These are phyloP conservation scores for Saimiri boliviensis DNA, from an alignment of 2,113 vertebrate genomes.

Conservation along the genomic window DNA sequence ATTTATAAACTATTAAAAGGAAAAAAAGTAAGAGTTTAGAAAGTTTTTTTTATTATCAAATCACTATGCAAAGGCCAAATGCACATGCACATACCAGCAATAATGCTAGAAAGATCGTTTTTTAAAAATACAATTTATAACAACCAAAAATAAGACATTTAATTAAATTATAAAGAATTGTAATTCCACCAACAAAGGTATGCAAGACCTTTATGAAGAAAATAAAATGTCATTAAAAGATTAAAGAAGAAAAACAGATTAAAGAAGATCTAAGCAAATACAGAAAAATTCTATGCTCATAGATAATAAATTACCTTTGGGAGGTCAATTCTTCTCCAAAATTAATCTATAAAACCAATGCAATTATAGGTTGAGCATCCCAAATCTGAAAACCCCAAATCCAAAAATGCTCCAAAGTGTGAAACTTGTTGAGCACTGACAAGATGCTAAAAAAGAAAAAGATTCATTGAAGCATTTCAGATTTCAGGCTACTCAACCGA, in stretches of 20 bases:
- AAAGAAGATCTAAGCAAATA: background rate
- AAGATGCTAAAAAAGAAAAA: background rate
- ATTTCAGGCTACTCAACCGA: background rate
- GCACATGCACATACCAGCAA: background rate
- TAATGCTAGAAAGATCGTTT: background rate
- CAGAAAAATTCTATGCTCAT: background rate
- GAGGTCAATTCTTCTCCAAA: background rate
- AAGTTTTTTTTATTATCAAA: background rate
- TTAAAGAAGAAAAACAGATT: background rate
- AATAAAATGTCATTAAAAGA: background rate
- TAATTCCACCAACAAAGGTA: background rate
- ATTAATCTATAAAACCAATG: background rate
- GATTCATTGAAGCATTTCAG: background rate
- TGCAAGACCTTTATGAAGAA: background rate
- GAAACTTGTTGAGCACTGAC: background rate
- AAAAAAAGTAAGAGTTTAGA: constrained; percentile 3
- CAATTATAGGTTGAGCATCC: background rate
- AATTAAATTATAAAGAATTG: background rate
- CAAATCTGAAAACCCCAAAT: background rate
- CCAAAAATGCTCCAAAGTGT: background rate
- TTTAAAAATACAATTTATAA: background rate
- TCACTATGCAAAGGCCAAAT: constrained; percentile 19
- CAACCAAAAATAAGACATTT: background rate
- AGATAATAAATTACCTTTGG: background rate
- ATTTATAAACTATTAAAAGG: background rate